Conservation (phyloP, 1,140 invertebrate genomes). For the Aphis gossypii region DNA sequence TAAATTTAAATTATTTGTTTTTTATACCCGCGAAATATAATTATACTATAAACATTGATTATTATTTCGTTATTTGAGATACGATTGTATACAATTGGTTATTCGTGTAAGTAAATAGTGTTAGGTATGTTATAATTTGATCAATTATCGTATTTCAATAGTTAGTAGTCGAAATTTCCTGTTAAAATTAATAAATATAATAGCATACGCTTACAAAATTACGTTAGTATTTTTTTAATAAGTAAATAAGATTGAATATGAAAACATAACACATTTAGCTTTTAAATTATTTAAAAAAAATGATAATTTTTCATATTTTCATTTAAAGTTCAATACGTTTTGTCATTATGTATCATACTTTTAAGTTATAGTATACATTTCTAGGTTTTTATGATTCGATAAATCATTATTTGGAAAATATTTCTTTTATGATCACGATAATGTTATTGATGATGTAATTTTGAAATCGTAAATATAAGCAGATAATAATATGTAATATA, state of each 20-base stretch:
- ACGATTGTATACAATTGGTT: neutral
- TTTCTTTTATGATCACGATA: neutral
- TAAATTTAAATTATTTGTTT: neutral
- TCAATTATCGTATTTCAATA: neutral
- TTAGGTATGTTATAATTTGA: neutral
- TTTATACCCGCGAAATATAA: neutral
- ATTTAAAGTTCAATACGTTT: neutral
- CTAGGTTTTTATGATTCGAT: neutral
- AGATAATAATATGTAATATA: neutral
- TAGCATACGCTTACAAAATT: neutral
- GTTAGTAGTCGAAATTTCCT: neutral
- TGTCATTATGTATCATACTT: neutral
- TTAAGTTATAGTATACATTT: too few species aligned
- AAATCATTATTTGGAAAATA: neutral
- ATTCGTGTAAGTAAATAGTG: neutral
- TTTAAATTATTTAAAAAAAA: neutral
- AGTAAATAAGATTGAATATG: too few species aligned
- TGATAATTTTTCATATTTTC: neutral
- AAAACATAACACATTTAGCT: too few species aligned
- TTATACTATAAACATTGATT: neutral
- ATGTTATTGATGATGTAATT: neutral
- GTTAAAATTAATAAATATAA: neutral
- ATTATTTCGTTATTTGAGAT: neutral
- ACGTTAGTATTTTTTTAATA: neutral
- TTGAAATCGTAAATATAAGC: neutral